Percentiles rank a stretch among this genome's conserved stretches.
Conservation (phyloP, 2,113 vertebrate species). For the Colossoma macropomum region DNA sequence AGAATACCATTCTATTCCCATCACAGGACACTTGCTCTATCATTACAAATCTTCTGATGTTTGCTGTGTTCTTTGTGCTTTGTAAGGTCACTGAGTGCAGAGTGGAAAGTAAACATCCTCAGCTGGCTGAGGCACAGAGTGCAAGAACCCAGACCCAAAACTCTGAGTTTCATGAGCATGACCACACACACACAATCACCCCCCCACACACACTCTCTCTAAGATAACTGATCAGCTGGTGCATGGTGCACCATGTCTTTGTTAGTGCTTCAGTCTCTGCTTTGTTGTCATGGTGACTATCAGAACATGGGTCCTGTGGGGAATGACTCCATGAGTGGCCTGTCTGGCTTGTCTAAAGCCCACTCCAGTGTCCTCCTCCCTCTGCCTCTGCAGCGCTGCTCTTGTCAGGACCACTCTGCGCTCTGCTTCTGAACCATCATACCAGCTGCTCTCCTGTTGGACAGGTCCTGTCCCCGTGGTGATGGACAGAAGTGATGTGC, state of each 20-base stretch:
- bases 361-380: slow-evolving; percentile 26
- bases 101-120: not conserved
- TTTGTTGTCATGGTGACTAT: slow-evolving; percentile 55
- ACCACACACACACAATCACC: not conserved
- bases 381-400: slow-evolving; percentile 9
- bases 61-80: not conserved
- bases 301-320: slow-evolving; percentile 33
- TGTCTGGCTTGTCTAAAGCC: slow-evolving; percentile 43
- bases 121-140: no score
- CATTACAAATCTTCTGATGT: not conserved
- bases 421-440: slow-evolving; percentile 18
- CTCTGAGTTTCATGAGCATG: not conserved
- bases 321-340: slow-evolving; percentile 41
- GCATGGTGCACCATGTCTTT: slow-evolving; percentile 33
- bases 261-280: slow-evolving; percentile 41
- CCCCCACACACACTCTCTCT: slow-evolving; percentile 17
- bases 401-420: slow-evolving; percentile 35
- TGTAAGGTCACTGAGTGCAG: not conserved
- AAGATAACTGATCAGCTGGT: slow-evolving; percentile 33
- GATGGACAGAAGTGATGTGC: slow-evolving; percentile 21
- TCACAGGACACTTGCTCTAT: not conserved
- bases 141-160: slow-evolving; percentile 1
- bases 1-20: no score
- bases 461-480: not conserved
- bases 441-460: slow-evolving; percentile 36